Evolutionary conservation across 2,797 vertebrate species (phyloP).

Genomic region (Amphiprion clarkii): DNA sequence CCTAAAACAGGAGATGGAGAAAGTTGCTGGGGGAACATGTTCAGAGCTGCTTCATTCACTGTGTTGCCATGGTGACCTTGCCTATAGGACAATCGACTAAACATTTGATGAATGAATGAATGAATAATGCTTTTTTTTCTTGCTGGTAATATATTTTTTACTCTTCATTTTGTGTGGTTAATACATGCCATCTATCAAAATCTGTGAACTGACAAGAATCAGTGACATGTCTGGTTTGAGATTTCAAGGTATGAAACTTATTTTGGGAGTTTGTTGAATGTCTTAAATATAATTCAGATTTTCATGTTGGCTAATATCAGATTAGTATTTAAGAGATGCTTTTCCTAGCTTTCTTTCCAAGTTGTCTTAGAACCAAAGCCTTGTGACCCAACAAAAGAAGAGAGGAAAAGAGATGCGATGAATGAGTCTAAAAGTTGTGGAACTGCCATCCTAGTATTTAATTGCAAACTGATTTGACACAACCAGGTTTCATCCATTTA

Average conservation of each 20-base stretch:
- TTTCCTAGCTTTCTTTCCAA: not conserved
- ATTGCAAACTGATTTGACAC: not conserved
- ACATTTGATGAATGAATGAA: not conserved
- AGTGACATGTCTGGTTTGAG: not conserved
- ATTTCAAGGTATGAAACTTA: not conserved
- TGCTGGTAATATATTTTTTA: not conserved
- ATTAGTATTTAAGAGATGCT: not conserved
- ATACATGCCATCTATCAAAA: not conserved
- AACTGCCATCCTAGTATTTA: not conserved
- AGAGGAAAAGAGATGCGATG: not conserved
- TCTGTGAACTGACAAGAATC: not conserved
- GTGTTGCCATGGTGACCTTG: not conserved
- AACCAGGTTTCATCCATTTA: not conserved
- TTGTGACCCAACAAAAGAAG: not conserved
- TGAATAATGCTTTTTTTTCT: not conserved
- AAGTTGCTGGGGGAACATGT: conserved; percentile 1
- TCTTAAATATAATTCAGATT: not conserved
- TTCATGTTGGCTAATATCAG: not conserved
- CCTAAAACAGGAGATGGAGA: not conserved
- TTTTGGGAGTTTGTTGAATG: not conserved
- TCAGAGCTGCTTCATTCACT: not conserved
- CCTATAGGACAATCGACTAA: not conserved
- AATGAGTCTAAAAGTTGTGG: not conserved
- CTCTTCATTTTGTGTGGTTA: not conserved
- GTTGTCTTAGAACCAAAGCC: not conserved